Evolutionary conservation across 2,113 vertebrate species (phyloP).

Genomic region (Dicaeum eximium): DNA sequence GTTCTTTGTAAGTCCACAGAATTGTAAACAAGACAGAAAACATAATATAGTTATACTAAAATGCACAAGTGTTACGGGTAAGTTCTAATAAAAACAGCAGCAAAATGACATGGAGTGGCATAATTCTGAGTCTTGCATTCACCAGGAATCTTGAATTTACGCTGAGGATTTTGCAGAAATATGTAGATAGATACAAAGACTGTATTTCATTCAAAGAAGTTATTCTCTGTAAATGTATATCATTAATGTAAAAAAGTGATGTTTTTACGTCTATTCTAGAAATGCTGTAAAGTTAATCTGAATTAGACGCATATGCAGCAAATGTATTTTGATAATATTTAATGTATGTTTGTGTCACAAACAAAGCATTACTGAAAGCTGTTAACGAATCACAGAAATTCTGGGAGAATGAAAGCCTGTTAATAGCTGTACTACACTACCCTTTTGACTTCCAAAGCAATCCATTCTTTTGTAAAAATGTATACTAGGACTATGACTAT

Average conservation of each 20-base stretch:
- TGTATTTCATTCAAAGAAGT: slow-evolving; percentile 40
- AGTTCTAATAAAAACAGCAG: slow-evolving; percentile 55
- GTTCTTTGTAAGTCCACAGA: slow-evolving; percentile 15
- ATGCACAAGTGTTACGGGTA: slow-evolving; percentile 64
- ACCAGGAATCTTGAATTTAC: slow-evolving; percentile 11
- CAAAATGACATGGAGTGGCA: neutral
- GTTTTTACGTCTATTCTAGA: slow-evolving; percentile 12
- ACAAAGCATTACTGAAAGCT: slow-evolving; percentile 34
- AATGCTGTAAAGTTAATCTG: neutral
- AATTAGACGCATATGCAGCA: slow-evolving; percentile 17
- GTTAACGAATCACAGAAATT: neutral
- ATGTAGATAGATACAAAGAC: slow-evolving; percentile 30
- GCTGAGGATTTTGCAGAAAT: slow-evolving; percentile 42
- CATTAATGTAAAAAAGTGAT: slow-evolving; percentile 33
- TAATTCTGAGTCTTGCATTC: slow-evolving; percentile 33
- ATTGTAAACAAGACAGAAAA: slow-evolving; percentile 26
- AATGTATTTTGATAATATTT: slow-evolving; percentile 27
- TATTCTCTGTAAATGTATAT: slow-evolving; percentile 30
- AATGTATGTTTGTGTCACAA: slow-evolving; percentile 18
- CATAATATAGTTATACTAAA: neutral
- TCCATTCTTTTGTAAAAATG: slow-evolving; percentile 43
- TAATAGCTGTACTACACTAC: neutral
- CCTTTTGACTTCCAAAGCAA: slow-evolving; percentile 28
- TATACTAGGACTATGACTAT: neutral
- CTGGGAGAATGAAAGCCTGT: neutral